Base-by-base conservation (phyloP, 1,140 invertebrate species). In the Drosophila bifasciata region DNA sequence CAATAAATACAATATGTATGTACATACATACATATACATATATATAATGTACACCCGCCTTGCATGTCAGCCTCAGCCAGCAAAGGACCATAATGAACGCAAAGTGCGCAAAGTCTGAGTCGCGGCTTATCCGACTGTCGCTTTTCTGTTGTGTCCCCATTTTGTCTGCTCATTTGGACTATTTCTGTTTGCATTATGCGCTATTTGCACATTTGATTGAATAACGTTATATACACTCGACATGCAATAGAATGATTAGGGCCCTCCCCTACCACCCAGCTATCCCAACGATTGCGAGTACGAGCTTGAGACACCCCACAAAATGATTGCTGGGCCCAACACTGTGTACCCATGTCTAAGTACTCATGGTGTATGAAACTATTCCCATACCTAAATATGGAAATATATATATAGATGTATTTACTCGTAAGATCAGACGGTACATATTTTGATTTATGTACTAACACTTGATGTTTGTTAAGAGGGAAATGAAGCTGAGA, bases 161-260 rank as follows among this genome's bases (percentile, higher is more conserved):
- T 64, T 51, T 64, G 72, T 55, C 72, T 49, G 61, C 61, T 50
- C 71, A 60, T 61, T 73, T 61, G 45, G 69, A 48, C 36, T 61
- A 61, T 67, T 79, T 75, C 48, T 71, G 57, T 71, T 79, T 56
- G 28, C 56, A 62, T 41, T 62, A 53, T 61, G 64, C 56, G 59
- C 56, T 61, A 76, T 73, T 76, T 80, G 56, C 62, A 56, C 73
- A 67, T 68, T 77, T 75, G 69, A 86, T 75, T 83, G 64, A 83
- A 78, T 75, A 62, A 66, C 66, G 43, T 88, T 75, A 83, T 88
- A 75, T 68, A 62, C 70, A 75, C 50, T 89, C 79, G 83, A 68
- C 83, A 86, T 86, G 83, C 83, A 83, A 86, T 86, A 46, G 51
- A 71, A 68, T 66, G 83, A 86, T 86, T 86, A 86, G 61, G 61